Conservation (phyloP, 2,797 vertebrate genomes). For the Manis javanica region DNA sequence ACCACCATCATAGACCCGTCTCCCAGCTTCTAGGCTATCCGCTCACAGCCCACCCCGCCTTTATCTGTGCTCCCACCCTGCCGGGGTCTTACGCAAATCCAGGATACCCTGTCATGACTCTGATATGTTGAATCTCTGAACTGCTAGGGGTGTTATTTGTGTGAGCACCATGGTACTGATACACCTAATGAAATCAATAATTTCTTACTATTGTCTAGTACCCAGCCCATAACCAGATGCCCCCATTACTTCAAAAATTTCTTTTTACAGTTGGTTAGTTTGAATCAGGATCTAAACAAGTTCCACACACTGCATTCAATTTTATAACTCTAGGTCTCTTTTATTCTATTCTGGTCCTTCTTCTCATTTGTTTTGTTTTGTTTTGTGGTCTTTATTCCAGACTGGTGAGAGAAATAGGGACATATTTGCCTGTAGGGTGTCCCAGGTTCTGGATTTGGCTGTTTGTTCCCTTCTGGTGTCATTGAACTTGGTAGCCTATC, state of each 20-base stretch:
- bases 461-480: neutral
- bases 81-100: neutral
- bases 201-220: neutral
- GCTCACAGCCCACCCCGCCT: neutral
- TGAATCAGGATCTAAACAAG: neutral
- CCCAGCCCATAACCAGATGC: neutral
- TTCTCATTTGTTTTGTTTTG: neutral
- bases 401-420: neutral
- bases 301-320: neutral
- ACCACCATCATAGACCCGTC: fast-evolving
- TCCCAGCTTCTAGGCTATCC: neutral
- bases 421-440: neutral
- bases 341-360: neutral
- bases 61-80: too few species aligned
- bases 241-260: neutral
- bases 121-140: neutral
- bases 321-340: neutral
- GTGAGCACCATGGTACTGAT: neutral
- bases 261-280: neutral
- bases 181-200: neutral
- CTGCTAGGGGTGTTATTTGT: neutral
- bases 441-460: neutral
- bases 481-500: neutral
- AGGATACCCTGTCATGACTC: neutral
- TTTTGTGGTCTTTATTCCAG: neutral